Conservation (phyloP, 2,797 vertebrate species). For the Columba guinea region DNA sequence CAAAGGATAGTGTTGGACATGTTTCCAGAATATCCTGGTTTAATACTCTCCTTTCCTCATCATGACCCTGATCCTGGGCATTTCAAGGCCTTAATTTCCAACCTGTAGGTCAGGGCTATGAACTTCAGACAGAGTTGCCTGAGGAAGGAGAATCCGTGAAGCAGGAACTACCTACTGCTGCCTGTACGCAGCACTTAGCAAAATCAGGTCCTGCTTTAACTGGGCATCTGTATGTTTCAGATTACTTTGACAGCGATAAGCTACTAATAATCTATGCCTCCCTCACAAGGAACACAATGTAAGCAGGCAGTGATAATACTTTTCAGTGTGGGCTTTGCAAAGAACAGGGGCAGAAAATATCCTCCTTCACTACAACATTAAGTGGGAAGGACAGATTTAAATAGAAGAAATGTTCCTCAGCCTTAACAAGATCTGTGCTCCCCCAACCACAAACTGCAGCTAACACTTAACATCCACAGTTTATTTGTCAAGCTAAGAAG, state of each 20-base stretch:
- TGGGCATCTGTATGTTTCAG: background rate
- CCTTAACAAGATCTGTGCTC: background rate
- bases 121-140: background rate
- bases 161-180: background rate
- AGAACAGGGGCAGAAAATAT: slow-evolving; percentile 10
- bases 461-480: background rate
- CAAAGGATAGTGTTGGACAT: background rate
- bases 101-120: background rate
- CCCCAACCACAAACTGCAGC: background rate
- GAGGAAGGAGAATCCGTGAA: background rate
- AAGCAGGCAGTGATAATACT: background rate
- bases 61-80: background rate
- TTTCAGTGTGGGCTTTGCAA: background rate
- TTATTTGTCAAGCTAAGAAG: slow-evolving; percentile 5
- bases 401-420: background rate
- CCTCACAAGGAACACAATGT: background rate
- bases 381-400: background rate
- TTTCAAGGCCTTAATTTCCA: background rate
- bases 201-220: background rate
- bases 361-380: background rate
- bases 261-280: background rate
- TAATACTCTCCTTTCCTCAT: background rate
- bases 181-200: background rate
- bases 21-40: background rate
- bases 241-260: background rate